Conservation (phyloP, 2,888 invertebrate genomes). For the Willowsia nigromaculata region DNA sequence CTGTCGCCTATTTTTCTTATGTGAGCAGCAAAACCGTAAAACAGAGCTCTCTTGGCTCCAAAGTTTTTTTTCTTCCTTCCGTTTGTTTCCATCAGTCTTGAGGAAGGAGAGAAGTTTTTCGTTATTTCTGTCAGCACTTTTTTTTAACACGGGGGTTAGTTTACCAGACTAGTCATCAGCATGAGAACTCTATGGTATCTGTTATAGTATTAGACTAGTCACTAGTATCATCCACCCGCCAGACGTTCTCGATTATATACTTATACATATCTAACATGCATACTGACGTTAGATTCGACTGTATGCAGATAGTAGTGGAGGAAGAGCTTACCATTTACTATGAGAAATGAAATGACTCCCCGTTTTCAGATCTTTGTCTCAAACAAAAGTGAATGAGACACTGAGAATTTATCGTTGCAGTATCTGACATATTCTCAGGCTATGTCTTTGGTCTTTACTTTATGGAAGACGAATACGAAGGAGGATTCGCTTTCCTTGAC, state of each 20-base stretch:
- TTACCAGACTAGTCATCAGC: background rate
- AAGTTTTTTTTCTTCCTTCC: conserved; percentile 43
- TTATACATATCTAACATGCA: background rate
- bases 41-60: conserved; percentile 39
- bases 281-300: background rate
- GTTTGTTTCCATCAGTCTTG: conserved; percentile 44
- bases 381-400: conserved; percentile 54
- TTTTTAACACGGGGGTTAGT: background rate
- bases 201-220: too few relatives aligned
- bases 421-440: background rate
- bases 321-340: background rate
- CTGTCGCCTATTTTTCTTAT: conserved; percentile 49
- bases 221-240: background rate
- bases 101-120: conserved; percentile 31
- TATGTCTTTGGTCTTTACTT: background rate
- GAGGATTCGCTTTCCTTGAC: conserved; percentile 31
- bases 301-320: background rate
- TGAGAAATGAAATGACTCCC: conserved; percentile 45
- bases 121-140: conserved; percentile 58
- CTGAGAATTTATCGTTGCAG: conserved; percentile 41
- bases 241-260: background rate
- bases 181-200: background rate
- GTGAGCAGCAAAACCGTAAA: conserved; percentile 24
- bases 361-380: conserved; percentile 57
- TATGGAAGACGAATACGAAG: background rate